A percentile compares a stretch with the other conserved stretches of the same genome.
Conservation (phyloP, 2,888 invertebrate species). For the Drosophila birchii region DNA sequence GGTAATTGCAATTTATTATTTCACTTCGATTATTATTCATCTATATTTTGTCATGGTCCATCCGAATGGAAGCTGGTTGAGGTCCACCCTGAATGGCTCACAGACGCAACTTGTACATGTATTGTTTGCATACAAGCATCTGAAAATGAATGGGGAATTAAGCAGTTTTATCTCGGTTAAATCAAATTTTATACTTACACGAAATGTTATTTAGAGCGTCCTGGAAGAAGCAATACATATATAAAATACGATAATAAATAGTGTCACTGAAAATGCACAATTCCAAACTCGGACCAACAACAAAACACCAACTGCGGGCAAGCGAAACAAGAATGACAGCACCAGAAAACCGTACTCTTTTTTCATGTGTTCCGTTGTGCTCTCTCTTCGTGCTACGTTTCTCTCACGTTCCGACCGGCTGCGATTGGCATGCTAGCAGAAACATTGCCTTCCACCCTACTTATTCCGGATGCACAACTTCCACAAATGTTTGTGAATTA, state of each 20-base stretch:
- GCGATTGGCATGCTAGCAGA: background rate
- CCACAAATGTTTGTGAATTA: background rate
- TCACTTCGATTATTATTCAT: background rate
- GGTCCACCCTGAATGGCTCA: constrained; percentile 1
- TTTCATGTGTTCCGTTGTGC: constrained; percentile 5
- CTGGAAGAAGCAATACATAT: background rate
- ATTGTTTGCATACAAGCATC: background rate
- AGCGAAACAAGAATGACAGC: background rate
- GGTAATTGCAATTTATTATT: background rate
- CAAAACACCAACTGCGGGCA: background rate
- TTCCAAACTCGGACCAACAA: background rate
- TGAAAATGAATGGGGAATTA: background rate
- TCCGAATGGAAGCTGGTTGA: background rate
- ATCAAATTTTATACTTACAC: background rate
- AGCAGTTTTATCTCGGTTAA: background rate
- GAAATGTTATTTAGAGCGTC: too few relatives aligned
- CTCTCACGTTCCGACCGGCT: background rate
- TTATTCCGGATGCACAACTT: background rate
- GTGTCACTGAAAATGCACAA: background rate
- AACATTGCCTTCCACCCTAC: background rate
- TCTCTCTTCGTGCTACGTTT: background rate
- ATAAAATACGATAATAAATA: background rate
- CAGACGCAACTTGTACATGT: background rate
- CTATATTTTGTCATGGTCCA: background rate
- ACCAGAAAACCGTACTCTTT: constrained; percentile 3